These are phyloP conservation scores for Perdita meconis DNA, from an alignment of 2,888 invertebrate genomes.

Conservation along the genomic window DNA sequence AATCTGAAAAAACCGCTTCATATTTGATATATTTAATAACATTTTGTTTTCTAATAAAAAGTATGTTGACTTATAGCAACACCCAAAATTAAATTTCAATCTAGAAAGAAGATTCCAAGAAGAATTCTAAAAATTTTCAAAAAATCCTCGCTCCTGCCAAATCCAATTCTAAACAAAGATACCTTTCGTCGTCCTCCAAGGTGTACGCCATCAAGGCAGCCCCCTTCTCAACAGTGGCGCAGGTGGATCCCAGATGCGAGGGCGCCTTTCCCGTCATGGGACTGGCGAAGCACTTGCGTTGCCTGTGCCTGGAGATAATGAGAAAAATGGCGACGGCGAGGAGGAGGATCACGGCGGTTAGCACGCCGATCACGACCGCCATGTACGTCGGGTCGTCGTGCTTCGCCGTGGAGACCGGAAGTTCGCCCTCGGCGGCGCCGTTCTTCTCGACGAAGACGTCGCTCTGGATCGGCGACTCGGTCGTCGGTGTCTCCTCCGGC, in stretches of 20 bases:
- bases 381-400: slow-evolving; percentile 90
- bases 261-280: slow-evolving; percentile 88
- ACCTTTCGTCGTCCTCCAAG: slow-evolving; percentile 83
- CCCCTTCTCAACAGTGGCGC: slow-evolving; percentile 84
- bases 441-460: slow-evolving; percentile 84
- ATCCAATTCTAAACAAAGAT: slow-evolving; percentile 14
- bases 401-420: slow-evolving; percentile 88
- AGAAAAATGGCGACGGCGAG: slow-evolving; percentile 90
- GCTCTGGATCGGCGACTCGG: slow-evolving; percentile 85
- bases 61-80: too few relatives aligned
- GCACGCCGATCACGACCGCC: slow-evolving; percentile 91
- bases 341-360: slow-evolving; percentile 90
- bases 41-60: too few relatives aligned
- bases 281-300: slow-evolving; percentile 90
- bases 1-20: too few relatives aligned
- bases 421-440: slow-evolving; percentile 83
- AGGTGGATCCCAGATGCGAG: slow-evolving; percentile 82
- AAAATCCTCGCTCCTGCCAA: not conserved
- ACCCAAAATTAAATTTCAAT: too few relatives aligned
- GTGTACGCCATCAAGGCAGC: slow-evolving; percentile 83
- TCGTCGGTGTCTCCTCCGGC: slow-evolving; percentile 87
- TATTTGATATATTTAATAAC: too few relatives aligned
- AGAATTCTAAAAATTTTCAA: too few relatives aligned
- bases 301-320: slow-evolving; percentile 89
- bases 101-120: too few relatives aligned